Base-by-base conservation (phyloP, 2,797 vertebrate genomes). In the Petrocephalus schoutedeni region DNA sequence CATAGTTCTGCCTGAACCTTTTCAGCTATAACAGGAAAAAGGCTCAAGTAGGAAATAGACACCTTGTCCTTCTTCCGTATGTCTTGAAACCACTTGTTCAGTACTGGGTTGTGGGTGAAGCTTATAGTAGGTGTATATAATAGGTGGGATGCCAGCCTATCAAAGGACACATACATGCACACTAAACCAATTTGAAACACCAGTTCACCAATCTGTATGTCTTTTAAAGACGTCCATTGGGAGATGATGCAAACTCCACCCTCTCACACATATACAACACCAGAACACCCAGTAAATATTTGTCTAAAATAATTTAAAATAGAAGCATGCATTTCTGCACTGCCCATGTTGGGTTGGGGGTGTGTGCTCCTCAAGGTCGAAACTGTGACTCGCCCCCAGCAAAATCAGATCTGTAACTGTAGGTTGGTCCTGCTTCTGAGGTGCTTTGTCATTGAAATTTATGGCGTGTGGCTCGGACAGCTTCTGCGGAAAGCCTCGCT, bases 391-490 rank as follows among this genome's bases (percentile, higher is more conserved):
- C 41, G 9, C 49, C 49, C 9, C 54, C 16, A 53, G 41, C 8
- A 83, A 21, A 87, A 82, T 83, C 14, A 61, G 61, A 89, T 89
- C 54, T 86, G 84, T 85, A 89, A 86, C 85, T 82, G 64, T 58
- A 59, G 51, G 84, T 64, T 87, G 71, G 57, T 89, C 45, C 56
- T 59, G 32, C 53, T 83, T 89, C 85, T 49, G 57, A 88, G 51
- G 54, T 54, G 49, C 49, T 86, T 87, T 80, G 89, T 91, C 90
- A 87, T 89, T 59, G 88, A 90, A 89, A 90, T 92, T 91, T 93
- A 91, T 92, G 90, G 89, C 89, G 71, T 88, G 88, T 87, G 90
- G 87, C 90, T 89, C 89, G 87, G 71, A 61, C 67, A 88, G 89
- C 90, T 91, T 89, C 90, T 88, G 90, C 5, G 90, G 89, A 88